Evolutionary conservation across 2,797 vertebrate species (phyloP).

Genomic region (Muscicapa striata): DNA sequence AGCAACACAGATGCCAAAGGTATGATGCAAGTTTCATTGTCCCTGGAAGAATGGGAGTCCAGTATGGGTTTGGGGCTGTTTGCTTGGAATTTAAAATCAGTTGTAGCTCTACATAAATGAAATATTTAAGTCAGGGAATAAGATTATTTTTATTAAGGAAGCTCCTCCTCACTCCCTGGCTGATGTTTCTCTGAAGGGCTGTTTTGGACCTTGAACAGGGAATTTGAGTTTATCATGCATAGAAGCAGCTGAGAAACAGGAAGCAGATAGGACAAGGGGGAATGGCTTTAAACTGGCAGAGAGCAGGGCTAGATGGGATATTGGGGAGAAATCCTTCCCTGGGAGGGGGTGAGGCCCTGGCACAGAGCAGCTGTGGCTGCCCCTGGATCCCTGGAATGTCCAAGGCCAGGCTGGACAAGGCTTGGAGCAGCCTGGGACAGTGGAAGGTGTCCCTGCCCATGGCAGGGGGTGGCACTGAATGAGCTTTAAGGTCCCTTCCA

Average conservation of each 20-base stretch:
- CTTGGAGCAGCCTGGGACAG: rapidly evolving
- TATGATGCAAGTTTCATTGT: conserved; percentile 37
- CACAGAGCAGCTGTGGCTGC: background rate
- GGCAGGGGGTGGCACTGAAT: rapidly evolving
- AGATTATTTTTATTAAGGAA: background rate
- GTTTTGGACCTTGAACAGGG: background rate
- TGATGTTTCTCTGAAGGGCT: background rate
- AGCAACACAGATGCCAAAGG: background rate
- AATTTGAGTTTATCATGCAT: background rate
- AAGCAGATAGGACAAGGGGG: background rate
- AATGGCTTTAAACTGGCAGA: background rate
- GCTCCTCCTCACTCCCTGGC: background rate
- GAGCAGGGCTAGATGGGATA: background rate
- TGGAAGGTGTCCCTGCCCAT: background rate
- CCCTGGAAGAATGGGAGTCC: conserved; percentile 3
- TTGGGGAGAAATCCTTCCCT: background rate
- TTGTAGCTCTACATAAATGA: background rate
- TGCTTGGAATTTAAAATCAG: conserved; percentile 21
- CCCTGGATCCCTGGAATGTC: background rate
- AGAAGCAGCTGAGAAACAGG: background rate
- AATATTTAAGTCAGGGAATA: background rate
- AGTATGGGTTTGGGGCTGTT: background rate
- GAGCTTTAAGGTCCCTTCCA: background rate
- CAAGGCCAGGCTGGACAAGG: rapidly evolving
- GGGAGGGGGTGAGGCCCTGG: background rate